These are phyloP conservation scores for Psittacula echo DNA, from an alignment of 2,797 vertebrate species.

Conservation along the genomic window DNA sequence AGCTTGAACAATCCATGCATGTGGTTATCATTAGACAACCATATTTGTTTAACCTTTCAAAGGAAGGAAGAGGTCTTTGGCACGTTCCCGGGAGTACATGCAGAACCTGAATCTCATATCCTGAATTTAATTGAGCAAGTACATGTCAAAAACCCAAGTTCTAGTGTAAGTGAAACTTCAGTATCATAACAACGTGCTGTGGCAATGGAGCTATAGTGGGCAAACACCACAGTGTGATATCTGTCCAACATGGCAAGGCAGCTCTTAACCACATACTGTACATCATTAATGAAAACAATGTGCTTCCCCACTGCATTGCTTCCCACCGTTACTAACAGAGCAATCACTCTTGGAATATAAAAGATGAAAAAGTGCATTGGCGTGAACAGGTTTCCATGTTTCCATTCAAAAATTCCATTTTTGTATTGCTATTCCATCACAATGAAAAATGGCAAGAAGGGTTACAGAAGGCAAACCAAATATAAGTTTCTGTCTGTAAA, in stretches of 20 bases:
- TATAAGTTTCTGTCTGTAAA: not conserved
- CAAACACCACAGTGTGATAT: fast-evolving
- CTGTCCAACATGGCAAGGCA: not conserved
- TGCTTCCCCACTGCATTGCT: not conserved
- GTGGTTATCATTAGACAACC: conserved; percentile 16
- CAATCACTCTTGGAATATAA: not conserved
- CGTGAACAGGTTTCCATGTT: not conserved
- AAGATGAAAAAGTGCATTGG: not conserved
- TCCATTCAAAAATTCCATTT: not conserved
- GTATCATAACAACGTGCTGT: not conserved
- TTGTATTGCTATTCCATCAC: not conserved
- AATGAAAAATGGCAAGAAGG: not conserved
- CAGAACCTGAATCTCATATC: conserved; percentile 51
- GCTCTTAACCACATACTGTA: not conserved
- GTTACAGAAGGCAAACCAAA: not conserved
- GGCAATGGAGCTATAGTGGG: not conserved
- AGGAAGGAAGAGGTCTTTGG: conserved; percentile 64
- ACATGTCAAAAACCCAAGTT: not conserved
- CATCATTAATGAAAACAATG: not conserved
- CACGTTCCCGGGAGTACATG: not conserved
- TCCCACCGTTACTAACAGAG: not conserved
- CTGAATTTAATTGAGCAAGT: conserved; percentile 30
- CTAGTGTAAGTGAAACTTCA: not conserved
- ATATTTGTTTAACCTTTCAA: conserved; percentile 60
- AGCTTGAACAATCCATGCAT: not conserved